Base-by-base conservation (phyloP, 2,113 vertebrate genomes). In the Upupa epops region DNA sequence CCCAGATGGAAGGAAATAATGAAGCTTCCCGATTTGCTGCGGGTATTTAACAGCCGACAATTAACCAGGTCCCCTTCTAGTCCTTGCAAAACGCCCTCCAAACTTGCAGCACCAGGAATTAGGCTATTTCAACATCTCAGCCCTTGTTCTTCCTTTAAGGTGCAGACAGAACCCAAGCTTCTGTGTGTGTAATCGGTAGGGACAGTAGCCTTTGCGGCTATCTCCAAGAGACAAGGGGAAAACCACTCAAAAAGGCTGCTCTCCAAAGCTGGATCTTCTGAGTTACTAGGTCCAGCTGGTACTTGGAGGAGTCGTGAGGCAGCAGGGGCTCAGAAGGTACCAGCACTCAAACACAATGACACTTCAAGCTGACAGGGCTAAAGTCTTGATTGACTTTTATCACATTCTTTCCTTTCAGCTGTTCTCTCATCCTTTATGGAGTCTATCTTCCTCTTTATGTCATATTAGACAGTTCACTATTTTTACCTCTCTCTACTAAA, bases 1-100 rank as follows among this genome's bases (percentile, higher is more conserved):
- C 78, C 66, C 87, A 79, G 66, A 89, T 37, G 66, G 66, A 91
- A 87, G 40, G 66, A 90, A 91, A 79, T 55, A 75, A 91, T 70
- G 66, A 22, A 84, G 28, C 22, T 85, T 88, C 74, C 63, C 2
- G 58, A 92, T 84, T 78, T 86, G 84, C 70, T 90, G 51, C 0
- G 3, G 18, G 58, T 82, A 69, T 61, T 73, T 37, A 86, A 42
- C 40, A 79, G 48, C 29, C 52, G 22, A 37, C 21, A 82, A 51
- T 85, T 91, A 92, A 65, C 31, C n/a, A 82, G 13, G 24, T 58
- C n/a, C 18, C 17, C 51, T 70, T 84, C 71, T 48, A 63, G 17
- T 12, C 84, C 9, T 59, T 58, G 51, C 31, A 86, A 63, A 88
- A 42, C 70, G 16, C 17, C 37, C 31, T 68, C 26, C 66, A 86